Evolutionary conservation across 2,888 invertebrate species (phyloP).

Genomic region (Mesorhabditis spiculigera): DNA sequence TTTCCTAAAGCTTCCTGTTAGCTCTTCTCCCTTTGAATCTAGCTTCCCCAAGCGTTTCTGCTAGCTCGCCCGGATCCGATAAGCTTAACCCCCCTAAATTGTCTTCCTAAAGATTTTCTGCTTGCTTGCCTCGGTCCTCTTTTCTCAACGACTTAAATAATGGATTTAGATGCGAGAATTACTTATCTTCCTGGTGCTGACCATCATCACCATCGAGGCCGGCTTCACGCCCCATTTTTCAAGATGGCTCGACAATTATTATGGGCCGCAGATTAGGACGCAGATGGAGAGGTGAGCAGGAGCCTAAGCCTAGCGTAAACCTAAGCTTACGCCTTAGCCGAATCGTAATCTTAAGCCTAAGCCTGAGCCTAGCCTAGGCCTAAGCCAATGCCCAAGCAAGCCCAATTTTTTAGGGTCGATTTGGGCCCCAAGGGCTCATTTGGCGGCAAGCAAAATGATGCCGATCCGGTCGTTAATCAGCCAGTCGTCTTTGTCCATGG

Average conservation of each 20-base stretch:
- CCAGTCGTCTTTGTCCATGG: slow-evolving; percentile 56
- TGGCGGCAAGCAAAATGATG: slow-evolving; percentile 39
- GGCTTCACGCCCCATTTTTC: slow-evolving; percentile 40
- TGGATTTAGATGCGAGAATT: background rate
- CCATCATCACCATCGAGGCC: slow-evolving; percentile 8
- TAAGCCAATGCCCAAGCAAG: background rate
- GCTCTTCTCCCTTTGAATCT: no score
- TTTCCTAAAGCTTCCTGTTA: no score
- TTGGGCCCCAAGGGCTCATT: slow-evolving; percentile 50
- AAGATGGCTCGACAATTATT: slow-evolving; percentile 35
- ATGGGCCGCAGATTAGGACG: slow-evolving; percentile 31
- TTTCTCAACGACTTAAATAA: background rate
- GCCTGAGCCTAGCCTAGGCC: background rate
- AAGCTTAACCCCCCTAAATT: no score
- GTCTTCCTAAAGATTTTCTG: no score
- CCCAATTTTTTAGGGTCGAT: slow-evolving; percentile 32
- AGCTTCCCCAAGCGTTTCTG: no score
- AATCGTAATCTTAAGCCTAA: no score
- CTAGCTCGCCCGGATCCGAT: no score
- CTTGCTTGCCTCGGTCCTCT: no score
- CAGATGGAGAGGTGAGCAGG: slow-evolving; percentile 31
- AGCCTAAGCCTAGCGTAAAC: background rate
- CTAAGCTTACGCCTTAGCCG: no score
- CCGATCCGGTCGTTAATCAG: slow-evolving; percentile 43
- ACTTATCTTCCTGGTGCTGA: background rate